Base-by-base conservation (phyloP, 2,113 vertebrate species). In the Archilochus colubris region DNA sequence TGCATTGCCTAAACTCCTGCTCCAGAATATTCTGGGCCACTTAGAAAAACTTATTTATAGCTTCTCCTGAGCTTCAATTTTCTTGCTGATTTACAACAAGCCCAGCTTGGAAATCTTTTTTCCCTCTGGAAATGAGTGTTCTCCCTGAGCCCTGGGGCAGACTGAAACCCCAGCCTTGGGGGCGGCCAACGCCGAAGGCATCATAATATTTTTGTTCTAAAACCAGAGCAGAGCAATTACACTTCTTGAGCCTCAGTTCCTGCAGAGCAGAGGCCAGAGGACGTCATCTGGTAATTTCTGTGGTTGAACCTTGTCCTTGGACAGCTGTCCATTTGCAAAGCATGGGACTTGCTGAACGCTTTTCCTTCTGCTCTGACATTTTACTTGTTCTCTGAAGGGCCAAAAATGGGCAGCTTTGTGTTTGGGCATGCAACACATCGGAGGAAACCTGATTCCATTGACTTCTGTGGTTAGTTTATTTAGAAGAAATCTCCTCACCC, bases 351-450 rank as follows among this genome's bases (percentile, higher is more conserved):
- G 64, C 55, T 88, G 55, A 92, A 77, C 54, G 43, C 66, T 92
- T 94, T 85, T 90, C 74, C 90, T 94, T 82, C 83, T 90, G 86
- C 44, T 31, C 62, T 94, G 86, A 78, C 70, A 80, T 82, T 90
- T 88, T 19, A 9, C 74, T 61, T 51, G 69, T 36, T 66, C 85
- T 69, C 57, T 31, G 31, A 51, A 95, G 55, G 86, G 61, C 75
- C 75, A 82, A 25, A 82, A 92, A 15, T 44, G 79, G 51, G 55
- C 82, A 57, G 14, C 7, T 82, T 78, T 61, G 46, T 70, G 72
- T 77, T 87, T 87, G 86, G 69, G 33, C 89, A 81, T 69, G 69
- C 11, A 4, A 62, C 50, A 43, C 27, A 9, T 67, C 4, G 64
- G 62, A 84, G 64, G 89, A 92, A 94, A 94, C 75, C 30, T 54